phyloP scores from a whole-genome alignment of 2,797 vertebrate species.

The Saxicola maurus region DNA sequence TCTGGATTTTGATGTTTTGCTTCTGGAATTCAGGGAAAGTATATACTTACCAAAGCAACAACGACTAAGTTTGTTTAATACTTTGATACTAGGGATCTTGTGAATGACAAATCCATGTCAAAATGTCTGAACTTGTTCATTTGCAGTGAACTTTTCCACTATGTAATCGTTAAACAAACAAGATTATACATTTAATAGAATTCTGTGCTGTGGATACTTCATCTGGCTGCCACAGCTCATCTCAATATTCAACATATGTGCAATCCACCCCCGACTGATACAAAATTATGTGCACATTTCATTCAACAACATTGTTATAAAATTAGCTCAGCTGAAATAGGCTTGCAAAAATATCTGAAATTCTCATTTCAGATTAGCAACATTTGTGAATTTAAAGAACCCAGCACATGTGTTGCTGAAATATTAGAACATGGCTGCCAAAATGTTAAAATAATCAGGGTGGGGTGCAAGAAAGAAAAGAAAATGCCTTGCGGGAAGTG shows the following conservation, averaged over 20 bases:
- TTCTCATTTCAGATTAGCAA: slow-evolving; percentile 74
- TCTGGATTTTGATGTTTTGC: not conserved
- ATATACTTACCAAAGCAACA: slow-evolving; percentile 16
- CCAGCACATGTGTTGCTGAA: slow-evolving; percentile 64
- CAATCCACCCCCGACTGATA: slow-evolving; percentile 26
- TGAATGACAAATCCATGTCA: not conserved
- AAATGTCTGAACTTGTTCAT: not conserved
- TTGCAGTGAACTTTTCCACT: not conserved
- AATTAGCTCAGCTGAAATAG: slow-evolving; percentile 72
- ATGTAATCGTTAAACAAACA: not conserved
- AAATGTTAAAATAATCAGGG: slow-evolving; percentile 63
- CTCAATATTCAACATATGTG: slow-evolving; percentile 40
- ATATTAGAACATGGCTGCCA: slow-evolving; percentile 55
- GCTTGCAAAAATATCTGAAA: slow-evolving; percentile 73
- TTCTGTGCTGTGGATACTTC: slow-evolving; percentile 18
- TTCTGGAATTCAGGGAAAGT: not conserved
- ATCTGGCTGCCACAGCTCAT: slow-evolving; percentile 14
- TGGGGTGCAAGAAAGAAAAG: slow-evolving; percentile 48
- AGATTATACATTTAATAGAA: not conserved
- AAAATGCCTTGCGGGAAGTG: not conserved
- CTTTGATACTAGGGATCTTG: not conserved
- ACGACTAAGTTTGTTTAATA: not conserved
- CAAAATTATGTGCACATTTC: slow-evolving; percentile 69
- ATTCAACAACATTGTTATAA: slow-evolving; percentile 70
- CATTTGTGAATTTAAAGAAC: slow-evolving; percentile 73